Evolutionary conservation across 2,113 vertebrate species (phyloP).

Genomic region (Amphilophus citrinellus): DNA sequence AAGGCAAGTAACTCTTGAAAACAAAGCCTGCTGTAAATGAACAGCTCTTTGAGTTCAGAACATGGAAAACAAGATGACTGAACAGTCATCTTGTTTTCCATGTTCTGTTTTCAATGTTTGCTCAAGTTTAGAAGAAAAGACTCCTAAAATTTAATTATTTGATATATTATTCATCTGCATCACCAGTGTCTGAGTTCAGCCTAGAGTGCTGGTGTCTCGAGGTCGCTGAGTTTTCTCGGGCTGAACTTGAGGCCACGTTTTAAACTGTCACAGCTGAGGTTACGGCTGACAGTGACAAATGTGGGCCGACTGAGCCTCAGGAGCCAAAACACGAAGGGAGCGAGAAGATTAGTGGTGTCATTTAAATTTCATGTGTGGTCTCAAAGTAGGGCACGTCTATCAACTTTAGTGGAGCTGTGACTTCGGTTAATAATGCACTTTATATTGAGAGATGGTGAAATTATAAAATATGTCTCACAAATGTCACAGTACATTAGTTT

Average conservation of each 20-base stretch:
- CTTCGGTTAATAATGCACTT: not conserved
- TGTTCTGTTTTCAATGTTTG: not conserved
- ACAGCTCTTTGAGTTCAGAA: not conserved
- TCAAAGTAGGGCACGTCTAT: not conserved
- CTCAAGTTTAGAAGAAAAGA: not conserved
- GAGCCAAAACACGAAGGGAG: fast-evolving
- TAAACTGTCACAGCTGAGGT: not conserved
- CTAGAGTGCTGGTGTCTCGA: not conserved
- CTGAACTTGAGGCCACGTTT: not conserved
- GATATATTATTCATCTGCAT: not conserved
- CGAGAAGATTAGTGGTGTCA: not conserved
- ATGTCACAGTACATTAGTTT: fast-evolving
- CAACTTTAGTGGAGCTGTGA: not conserved
- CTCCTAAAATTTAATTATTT: not conserved
- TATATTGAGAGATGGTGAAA: not conserved
- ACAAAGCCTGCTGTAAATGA: too few relatives aligned
- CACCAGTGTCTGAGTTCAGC: not conserved
- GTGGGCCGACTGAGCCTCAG: not conserved
- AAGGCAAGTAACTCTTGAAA: too few relatives aligned
- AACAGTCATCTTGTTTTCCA: fast-evolving
- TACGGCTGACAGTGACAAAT: not conserved
- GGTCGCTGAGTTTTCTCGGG: fast-evolving
- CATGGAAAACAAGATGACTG: too few relatives aligned
- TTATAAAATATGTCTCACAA: not conserved
- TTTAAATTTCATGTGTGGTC: not conserved